phyloP scores from a whole-genome alignment of 2,888 invertebrate species.

The Antheraea yamamai region DNA sequence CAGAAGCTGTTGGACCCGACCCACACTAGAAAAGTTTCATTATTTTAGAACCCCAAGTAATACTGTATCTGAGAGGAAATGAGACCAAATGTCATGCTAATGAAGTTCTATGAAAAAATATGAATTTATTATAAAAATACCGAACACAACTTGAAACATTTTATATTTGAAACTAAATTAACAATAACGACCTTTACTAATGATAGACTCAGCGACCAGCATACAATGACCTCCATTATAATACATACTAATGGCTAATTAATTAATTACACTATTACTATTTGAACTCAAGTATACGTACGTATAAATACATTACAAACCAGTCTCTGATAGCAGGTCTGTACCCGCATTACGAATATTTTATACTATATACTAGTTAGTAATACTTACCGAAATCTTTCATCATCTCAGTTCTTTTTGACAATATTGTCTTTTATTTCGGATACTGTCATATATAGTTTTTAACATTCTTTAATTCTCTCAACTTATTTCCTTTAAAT shows the following conservation, averaged over 20 bases:
- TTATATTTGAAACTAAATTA: background rate
- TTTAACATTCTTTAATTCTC: too few relatives aligned
- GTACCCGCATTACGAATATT: background rate
- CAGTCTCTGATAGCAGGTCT: background rate
- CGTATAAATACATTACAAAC: background rate
- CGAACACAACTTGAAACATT: background rate
- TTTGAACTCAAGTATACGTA: background rate
- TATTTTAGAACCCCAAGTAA: too few relatives aligned
- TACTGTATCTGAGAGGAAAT: too few relatives aligned
- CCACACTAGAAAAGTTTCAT: too few relatives aligned
- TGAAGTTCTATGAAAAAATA: background rate
- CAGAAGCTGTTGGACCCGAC: too few relatives aligned
- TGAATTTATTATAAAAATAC: background rate
- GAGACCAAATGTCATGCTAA: too few relatives aligned
- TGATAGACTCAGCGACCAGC: background rate
- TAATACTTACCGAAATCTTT: background rate
- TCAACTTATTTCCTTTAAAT: too few relatives aligned
- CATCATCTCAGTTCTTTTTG: background rate
- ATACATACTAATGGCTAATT: conserved; percentile 10
- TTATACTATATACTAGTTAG: background rate
- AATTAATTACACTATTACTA: conserved; percentile 5
- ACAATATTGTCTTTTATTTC: background rate
- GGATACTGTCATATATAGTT: too few relatives aligned
- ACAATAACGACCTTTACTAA: conserved; percentile 9
- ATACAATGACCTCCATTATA: conserved; percentile 12